Base-by-base conservation (phyloP, 2,888 invertebrate species). In the Linnaemya tessellans region DNA sequence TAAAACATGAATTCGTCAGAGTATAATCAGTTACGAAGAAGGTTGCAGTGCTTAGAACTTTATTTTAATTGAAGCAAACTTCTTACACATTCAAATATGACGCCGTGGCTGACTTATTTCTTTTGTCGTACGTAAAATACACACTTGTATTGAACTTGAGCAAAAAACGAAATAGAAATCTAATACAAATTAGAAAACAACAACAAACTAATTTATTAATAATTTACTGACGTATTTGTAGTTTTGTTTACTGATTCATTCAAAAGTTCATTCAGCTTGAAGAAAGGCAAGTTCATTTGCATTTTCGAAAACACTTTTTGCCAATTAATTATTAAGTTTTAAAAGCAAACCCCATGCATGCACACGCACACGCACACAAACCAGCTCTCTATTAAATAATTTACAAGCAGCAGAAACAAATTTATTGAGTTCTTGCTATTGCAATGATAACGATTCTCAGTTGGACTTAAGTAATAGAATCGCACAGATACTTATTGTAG, bases 361-460 rank as follows among this genome's bases (percentile, higher is more conserved):
- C 68, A 49, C 49, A 49, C 7, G 18, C 18, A 49, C n/a, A 75
- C 68, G 35, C 67, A 77, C 41, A 70, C 20, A 30, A 41, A 30
- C 13, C 43, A 43, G 9, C 20, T 22, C n/a, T 71, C 64, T 20
- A 22, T 46, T 43, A 43, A 35, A 73, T 4, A 58, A 46, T 62
- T 78, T 7, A 56, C 22, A 56, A 25, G 22, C 25, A 15, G 13
- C 13, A 56, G 54, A 22, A 25, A 3, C 3, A 13, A 11, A 3
- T 22, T 54, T 54, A 22, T 68, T 68, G 38, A 30, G 22, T 62
- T 68, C 22, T 62, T 49, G 68, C 15, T 18, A 18, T 18, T 18
- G 25, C 64, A 64, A 54, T 18, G 60, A 68, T 54, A 64, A 43
- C 22, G 11, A 49, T 58, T 68, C 64, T 80, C 56, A 73, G 43